A percentile compares a stretch with the other conserved stretches of the same genome.
phyloP scores from a whole-genome alignment of 2,888 invertebrate species.

The Oxycera nigricornis region DNA sequence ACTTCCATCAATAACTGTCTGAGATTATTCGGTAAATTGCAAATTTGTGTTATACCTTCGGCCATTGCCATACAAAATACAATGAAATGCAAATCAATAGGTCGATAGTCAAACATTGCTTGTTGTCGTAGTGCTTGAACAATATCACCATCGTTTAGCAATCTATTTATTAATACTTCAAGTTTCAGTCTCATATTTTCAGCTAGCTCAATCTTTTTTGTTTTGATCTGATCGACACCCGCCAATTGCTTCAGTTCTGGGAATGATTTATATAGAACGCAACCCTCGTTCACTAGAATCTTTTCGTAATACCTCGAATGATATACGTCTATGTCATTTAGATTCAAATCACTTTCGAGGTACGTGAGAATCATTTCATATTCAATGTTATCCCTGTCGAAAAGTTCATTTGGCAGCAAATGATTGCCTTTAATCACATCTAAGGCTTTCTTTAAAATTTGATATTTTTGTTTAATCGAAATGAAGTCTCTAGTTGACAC shows the following conservation, averaged over 20 bases:
- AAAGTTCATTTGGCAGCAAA: slow-evolving; percentile 59
- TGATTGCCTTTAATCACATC: slow-evolving; percentile 59
- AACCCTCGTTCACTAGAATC: slow-evolving; percentile 58
- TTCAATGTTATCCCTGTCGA: slow-evolving; percentile 61
- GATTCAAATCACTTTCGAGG: slow-evolving; percentile 51
- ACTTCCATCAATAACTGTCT: slow-evolving; percentile 65
- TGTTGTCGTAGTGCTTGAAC: slow-evolving; percentile 67
- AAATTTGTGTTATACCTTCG: slow-evolving; percentile 66
- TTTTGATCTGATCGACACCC: slow-evolving; percentile 57
- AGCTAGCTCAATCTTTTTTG: slow-evolving; percentile 51
- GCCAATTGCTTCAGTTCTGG: slow-evolving; percentile 60
- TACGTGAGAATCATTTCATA: slow-evolving; percentile 60
- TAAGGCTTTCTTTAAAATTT: slow-evolving; percentile 57
- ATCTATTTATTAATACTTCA: slow-evolving; percentile 61
- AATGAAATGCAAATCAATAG: slow-evolving; percentile 66
- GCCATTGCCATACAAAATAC: slow-evolving; percentile 69
- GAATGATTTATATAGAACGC: slow-evolving; percentile 60
- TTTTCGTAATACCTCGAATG: slow-evolving; percentile 61
- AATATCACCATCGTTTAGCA: slow-evolving; percentile 66
- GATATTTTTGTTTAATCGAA: slow-evolving; percentile 62
- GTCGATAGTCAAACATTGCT: slow-evolving; percentile 61
- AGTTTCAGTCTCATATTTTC: slow-evolving; percentile 56
- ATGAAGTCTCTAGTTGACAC: slow-evolving; percentile 64
- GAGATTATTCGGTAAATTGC: slow-evolving; percentile 70
- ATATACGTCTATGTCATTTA: slow-evolving; percentile 54